Evolutionary conservation across 2,888 invertebrate species (phyloP).

Genomic region (Pasiphila rectangulata): DNA sequence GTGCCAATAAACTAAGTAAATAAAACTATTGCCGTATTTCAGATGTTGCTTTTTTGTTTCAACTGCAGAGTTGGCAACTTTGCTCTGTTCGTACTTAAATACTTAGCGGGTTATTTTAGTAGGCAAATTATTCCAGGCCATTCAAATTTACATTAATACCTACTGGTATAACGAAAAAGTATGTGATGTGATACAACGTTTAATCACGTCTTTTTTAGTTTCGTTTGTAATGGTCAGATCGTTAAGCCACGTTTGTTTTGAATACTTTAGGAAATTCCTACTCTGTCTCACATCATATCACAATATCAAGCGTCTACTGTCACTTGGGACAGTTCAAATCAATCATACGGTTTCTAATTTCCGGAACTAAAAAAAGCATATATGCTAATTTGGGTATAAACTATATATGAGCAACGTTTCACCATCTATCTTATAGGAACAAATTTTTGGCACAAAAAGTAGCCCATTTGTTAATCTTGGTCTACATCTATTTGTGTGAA

Average conservation of each 20-base stretch:
- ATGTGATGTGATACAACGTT: too few relatives aligned
- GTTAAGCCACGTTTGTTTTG: neutral
- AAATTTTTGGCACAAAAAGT: too few relatives aligned
- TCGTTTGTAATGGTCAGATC: conserved; percentile 1
- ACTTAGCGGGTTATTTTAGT: neutral
- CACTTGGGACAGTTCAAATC: neutral
- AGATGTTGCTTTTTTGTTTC: conserved; percentile 19
- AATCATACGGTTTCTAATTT: too few relatives aligned
- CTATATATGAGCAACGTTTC: too few relatives aligned
- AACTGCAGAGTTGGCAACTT: conserved; percentile 16
- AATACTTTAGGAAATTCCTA: neutral
- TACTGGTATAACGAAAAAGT: too few relatives aligned
- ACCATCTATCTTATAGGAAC: too few relatives aligned
- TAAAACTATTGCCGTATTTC: conserved; percentile 26
- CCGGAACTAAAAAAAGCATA: too few relatives aligned
- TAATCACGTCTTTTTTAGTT: neutral
- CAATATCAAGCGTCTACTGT: conserved; percentile 2
- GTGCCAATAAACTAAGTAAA: conserved; percentile 29
- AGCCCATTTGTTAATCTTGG: too few relatives aligned
- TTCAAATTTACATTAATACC: too few relatives aligned
- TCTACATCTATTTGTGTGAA: too few relatives aligned
- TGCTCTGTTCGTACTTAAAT: neutral
- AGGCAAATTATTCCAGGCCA: too few relatives aligned
- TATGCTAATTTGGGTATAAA: too few relatives aligned
- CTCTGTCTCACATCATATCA: conserved; percentile 3